Evolutionary conservation across 1,140 invertebrate species (phyloP), one percentile per base, ranked within the genome.

Genomic region (Coelopa frigida): DNA sequence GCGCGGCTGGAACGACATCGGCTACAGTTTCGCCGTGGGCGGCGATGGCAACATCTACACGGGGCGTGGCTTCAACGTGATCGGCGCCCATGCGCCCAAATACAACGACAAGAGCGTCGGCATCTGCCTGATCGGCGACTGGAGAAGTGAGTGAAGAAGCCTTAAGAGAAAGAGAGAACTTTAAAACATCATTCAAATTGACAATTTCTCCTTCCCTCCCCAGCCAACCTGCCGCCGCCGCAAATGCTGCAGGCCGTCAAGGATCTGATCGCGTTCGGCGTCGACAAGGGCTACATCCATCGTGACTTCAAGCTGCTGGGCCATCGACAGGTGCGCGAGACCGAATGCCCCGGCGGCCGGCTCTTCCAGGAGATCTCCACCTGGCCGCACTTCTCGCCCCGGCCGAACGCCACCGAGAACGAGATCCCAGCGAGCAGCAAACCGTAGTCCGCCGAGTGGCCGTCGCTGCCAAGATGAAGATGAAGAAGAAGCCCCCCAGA

Each of bases 21-120:
- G 87, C 72, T 78, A 88, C 75, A 88, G 80, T 64, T 92, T 91
- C 63, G 76, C 82, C 12, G 74, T 89, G 6, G 88, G 87, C 3
- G 83, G 83, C 12, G 85, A 90, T 46, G 85, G 85, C 2, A 72
- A 75, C 10, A 80, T 79, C 6, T 90, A 88, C 55, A 78, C 81
- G 50, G 88, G 85, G 2, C 73, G 86, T 22, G 84, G 84, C 1
- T 92, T 86, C 80, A 74, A 79, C 18, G 68, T 59, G 3, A 64
- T 81, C 1, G 87, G 87, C 4, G 83, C 84, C 0, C 85, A 90
- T 55, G 77, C 86, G 0, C 76, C 75, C 3, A 67, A 62, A 15
- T 87, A 80, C 55, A 90, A 91, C 65, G 70, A 61, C 33, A 73
- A 69, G 38, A 86, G 85, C 49, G 76, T 89, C 17, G 87, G 84